Evolutionary conservation across 2,888 invertebrate genomes (phyloP).

Genomic region (Agrochola circellaris): DNA sequence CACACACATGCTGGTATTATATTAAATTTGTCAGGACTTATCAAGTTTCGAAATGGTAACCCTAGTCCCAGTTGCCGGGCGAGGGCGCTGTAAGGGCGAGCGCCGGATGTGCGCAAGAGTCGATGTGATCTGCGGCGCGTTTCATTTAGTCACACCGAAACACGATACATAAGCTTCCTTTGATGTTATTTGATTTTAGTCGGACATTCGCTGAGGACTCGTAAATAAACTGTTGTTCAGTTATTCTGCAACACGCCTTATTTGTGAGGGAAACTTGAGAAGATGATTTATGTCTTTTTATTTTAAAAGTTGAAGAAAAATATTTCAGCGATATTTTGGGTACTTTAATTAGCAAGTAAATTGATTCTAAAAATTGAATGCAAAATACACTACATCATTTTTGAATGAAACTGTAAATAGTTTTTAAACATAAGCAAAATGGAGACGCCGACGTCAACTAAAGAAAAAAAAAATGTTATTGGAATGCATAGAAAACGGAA

Average conservation of each 20-base stretch:
- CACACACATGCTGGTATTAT: no score
- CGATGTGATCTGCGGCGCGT: conserved; percentile 76
- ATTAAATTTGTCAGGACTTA: not conserved
- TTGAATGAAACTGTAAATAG: not conserved
- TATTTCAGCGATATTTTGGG: conserved; percentile 12
- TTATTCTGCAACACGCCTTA: conserved; percentile 66
- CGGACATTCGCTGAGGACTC: conserved; percentile 76
- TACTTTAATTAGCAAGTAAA: not conserved
- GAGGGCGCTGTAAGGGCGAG: conserved; percentile 69
- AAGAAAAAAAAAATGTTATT: not conserved
- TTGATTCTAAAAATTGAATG: not conserved
- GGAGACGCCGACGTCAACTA: not conserved
- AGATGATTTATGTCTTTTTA: conserved; percentile 15
- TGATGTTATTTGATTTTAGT: conserved; percentile 80
- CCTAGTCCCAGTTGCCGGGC: conserved; percentile 41
- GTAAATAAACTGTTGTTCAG: conserved; percentile 73
- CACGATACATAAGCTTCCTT: conserved; percentile 80
- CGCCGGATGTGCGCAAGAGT: conserved; percentile 78
- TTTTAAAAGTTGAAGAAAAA: conserved; percentile 1
- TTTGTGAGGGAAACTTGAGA: conserved; percentile 48
- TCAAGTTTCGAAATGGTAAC: conserved; percentile 3
- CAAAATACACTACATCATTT: not conserved
- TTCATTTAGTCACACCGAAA: conserved; percentile 77
- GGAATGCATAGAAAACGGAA: not conserved
- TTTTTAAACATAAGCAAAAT: not conserved